Evolutionary conservation across 2,888 invertebrate species (phyloP).

Genomic region (Chloroclysta siterata): DNA sequence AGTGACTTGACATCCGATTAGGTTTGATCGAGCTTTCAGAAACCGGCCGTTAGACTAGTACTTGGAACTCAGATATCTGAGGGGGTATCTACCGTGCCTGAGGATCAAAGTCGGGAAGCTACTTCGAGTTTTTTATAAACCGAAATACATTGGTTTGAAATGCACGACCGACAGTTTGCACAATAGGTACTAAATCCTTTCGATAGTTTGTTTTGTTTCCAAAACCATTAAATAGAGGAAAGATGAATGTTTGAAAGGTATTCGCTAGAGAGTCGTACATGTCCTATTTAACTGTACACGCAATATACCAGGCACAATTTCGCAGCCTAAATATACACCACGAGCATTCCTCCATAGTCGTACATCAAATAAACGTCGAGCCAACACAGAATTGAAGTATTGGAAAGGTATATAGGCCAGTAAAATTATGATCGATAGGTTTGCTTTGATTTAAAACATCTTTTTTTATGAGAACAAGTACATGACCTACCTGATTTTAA

Average conservation of each 20-base stretch:
- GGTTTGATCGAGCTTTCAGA: no score
- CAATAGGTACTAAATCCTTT: no score
- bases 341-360: constrained; percentile 12
- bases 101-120: no score
- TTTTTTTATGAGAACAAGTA: no score
- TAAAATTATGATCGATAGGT: constrained; percentile 30
- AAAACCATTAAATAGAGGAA: not conserved
- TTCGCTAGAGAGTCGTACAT: not conserved
- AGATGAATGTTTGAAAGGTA: constrained; percentile 1
- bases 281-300: not conserved
- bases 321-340: constrained; percentile 9
- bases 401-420: constrained; percentile 23
- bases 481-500: no score
- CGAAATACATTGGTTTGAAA: no score
- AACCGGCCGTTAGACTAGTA: no score
- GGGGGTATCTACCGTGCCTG: no score
- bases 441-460: constrained; percentile 12
- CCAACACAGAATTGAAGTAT: constrained; percentile 37
- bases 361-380: constrained; percentile 37
- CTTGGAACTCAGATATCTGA: no score
- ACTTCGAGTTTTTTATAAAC: no score
- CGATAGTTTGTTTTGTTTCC: not conserved
- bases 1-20: no score
- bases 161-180: no score
- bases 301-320: not conserved